Evolutionary conservation across 2,888 invertebrate species (phyloP), one percentile per base, ranked within the genome.

Genomic region (Drosophila heteroneura): DNA sequence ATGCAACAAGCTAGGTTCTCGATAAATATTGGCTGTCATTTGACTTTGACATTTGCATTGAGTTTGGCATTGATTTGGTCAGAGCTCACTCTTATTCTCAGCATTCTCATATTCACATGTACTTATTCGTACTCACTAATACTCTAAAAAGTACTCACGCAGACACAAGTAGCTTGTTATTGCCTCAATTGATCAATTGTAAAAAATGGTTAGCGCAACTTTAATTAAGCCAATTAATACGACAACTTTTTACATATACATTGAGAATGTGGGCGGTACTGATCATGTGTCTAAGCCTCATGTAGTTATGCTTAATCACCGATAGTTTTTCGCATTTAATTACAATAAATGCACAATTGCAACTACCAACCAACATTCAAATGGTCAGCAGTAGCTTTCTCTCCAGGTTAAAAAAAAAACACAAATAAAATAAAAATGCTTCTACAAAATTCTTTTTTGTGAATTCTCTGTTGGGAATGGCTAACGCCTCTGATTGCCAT

Each of bases 171-270:
- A 3, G 26, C 49, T 49, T 14, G 47, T 58, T 37, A 76, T 65
- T 76, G 70, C 6, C 53, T 57, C 65, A 80, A 81, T 81, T 81
- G 76, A 60, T 71, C 64, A 83, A 78, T 78, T 78, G 72, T 63
- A 58, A 64, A 61, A 64, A 61, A 63, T 59, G 59, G 67, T 70
- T 69, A 70, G 59, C 69, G 51, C 49, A 61, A 63, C 70, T 70
- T 76, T 73, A 81, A 84, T 87, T 75, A 74, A 74, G 60, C 76
- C 58, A 75, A 81, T 74, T 74, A 78, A 60, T 65, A 66, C 30
- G 59, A 52, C 66, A 70, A 56, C 54, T 64, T 47, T 26, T 47
- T n/a, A 16, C 30, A n/a, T 14, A 30, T 22, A 28, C 28, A 28
- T 10, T 19, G 10, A 49, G 37, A 22, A 28, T 61, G 59, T 78